These are phyloP conservation scores for Schizopygopsis malacanthus DNA, from an alignment of 2,797 vertebrate genomes.

Conservation along the genomic window DNA sequence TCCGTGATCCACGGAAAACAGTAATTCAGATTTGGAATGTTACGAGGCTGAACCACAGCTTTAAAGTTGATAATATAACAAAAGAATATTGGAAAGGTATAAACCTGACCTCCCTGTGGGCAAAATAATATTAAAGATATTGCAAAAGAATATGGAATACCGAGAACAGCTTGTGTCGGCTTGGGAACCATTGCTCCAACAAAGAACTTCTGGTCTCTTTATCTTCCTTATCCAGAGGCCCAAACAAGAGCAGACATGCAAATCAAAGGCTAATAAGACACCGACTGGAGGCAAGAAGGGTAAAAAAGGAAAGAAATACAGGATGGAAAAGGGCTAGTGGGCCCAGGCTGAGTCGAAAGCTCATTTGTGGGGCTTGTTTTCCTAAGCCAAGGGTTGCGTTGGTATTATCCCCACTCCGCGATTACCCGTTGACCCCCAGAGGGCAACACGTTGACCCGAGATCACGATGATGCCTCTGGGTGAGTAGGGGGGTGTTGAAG, in stretches of 20 bases:
- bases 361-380: slow-evolving; percentile 64
- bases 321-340: slow-evolving; percentile 56
- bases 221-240: slow-evolving; percentile 71
- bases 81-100: slow-evolving; percentile 39
- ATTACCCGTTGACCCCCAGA: slow-evolving; percentile 72
- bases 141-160: slow-evolving; percentile 16
- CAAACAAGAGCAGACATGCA: slow-evolving; percentile 78
- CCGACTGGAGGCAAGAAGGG: slow-evolving; percentile 62
- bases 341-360: slow-evolving; percentile 17
- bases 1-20: background rate
- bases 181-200: slow-evolving; percentile 42
- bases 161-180: slow-evolving; percentile 8
- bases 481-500: slow-evolving; percentile 42
- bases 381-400: slow-evolving; percentile 64
- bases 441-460: slow-evolving; percentile 73
- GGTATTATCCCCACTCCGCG: slow-evolving; percentile 73
- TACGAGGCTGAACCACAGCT: slow-evolving; percentile 1
- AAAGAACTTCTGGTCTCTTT: slow-evolving; percentile 65
- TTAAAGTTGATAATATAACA: slow-evolving; percentile 17
- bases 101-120: slow-evolving; percentile 36
- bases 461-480: slow-evolving; percentile 67
- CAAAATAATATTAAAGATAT: slow-evolving; percentile 38
- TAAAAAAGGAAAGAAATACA: slow-evolving; percentile 67
- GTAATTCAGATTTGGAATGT: background rate
- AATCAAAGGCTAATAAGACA: slow-evolving; percentile 71